Evolutionary conservation across 2,113 vertebrate species (phyloP), one percentile per base, ranked within the genome.

Genomic region (Oenanthe melanoleuca): DNA sequence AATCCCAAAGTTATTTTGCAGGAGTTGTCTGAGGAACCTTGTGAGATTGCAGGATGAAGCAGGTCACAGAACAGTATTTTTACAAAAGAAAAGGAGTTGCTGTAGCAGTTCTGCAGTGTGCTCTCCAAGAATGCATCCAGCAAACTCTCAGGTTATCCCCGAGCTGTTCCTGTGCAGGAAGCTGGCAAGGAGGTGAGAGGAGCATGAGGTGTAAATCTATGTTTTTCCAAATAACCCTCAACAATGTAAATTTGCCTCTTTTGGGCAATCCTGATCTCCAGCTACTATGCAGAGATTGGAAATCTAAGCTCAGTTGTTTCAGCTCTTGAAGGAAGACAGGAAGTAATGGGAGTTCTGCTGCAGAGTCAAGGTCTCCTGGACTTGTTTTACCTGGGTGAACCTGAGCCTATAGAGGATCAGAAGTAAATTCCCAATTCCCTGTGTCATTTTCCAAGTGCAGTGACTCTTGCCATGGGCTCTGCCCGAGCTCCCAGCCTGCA

Each of bases 151-250:
- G 60, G 25, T 19, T 22, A 1, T 59, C 25, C 44, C 59, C 17
- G 28, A 5, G 14, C 17, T 64, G 19, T 13, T 63, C 67, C 34
- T 60, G 15, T 37, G 28, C 31, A 34, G 29, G 28, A 72, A 64
- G 20, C 33, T 90, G 29, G 5, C 29, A 66, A 24, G 37, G 44
- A 67, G 11, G 17, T 38, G 20, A 65, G 28, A 70, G 5, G 8
- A 63, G 5, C 28, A 49, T 0, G 2, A 83, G 6, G 25, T 53
- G 17, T 13, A 56, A 71, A 14, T 3, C 4, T 63, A 0, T 29
- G 1, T n/a, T 42, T 63, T 85, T 64, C 34, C 18, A 81, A 24
- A 38, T 57, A 70, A 50, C 26, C 13, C 2, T 5, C 11, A 3
- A 6, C 23, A 20, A 44, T 18, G 34, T 18, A 42, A n/a, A 53